Evolutionary conservation across 2,113 vertebrate genomes (phyloP), one percentile per base, ranked within the genome.

Genomic region (Catharus minimus): DNA sequence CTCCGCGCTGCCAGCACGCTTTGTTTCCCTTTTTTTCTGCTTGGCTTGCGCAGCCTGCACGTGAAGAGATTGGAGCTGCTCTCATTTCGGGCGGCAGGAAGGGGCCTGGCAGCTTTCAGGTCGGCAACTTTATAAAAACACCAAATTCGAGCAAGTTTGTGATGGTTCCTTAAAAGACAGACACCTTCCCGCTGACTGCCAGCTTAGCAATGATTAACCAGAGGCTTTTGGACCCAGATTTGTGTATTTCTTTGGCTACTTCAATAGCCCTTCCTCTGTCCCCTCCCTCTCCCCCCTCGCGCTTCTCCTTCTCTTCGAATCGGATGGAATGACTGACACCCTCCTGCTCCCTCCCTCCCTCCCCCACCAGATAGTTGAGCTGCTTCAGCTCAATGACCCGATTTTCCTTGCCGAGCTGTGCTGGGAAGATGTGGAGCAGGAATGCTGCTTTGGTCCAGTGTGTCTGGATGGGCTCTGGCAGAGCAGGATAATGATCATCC

Each of bases 21-120:
- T 96, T 94, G 91, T 93, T 93, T 60, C 86, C 89, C 86, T 60
- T 88, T 53, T 53, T 36, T 94, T 93, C 94, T 71, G 92, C 92
- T 90, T 92, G 91, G 86, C 69, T 96, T 90, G 86, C 39, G 6
- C 83, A 6, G 94, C 53, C 86, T 20, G 83, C 69, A 30, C 46
- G 41, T 32, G 91, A 86, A 67, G 7, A 17, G 55, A 2, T 56
- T 86, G 90, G 32, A 55, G 88, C 21, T 13, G 1, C 43, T 91
- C 90, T 77, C 68, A 3, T 77, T 91, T 14, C 36, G 2, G 41
- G 10, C 1, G 8, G 69, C 3, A 1, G 82, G 68, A 90, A 93
- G 47, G 72, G 83, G 27, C 50, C 84, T 12, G 66, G 27, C 39
- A 23, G 44, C 33, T 88, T 71, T 50, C 26, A 26, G 82, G 62